phyloP scores from a whole-genome alignment of 2,113 vertebrate genomes.

The Gorsachius goisagi region DNA sequence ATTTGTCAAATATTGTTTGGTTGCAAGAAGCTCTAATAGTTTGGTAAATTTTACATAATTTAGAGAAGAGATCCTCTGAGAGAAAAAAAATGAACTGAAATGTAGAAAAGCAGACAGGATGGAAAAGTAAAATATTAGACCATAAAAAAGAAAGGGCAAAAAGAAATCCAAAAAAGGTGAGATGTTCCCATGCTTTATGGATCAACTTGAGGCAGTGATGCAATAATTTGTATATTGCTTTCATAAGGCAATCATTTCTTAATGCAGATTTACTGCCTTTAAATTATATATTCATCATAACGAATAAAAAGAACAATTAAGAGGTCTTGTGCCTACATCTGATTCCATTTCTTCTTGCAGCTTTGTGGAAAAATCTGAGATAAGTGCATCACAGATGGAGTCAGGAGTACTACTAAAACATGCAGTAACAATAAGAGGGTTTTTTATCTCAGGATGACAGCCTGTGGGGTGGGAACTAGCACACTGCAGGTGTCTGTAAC shows the following conservation, averaged over 20 bases:
- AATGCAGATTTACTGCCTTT: background rate
- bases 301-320: background rate
- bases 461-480: background rate
- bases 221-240: background rate
- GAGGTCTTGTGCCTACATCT: background rate
- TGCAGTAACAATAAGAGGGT: background rate
- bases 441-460: background rate
- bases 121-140: background rate
- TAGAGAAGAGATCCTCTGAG: background rate
- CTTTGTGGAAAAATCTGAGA: background rate
- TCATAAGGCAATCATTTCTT: background rate
- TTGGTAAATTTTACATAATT: background rate
- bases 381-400: background rate
- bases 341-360: background rate
- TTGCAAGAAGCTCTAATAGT: background rate
- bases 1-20: background rate
- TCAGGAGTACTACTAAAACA: background rate
- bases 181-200: background rate
- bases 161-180: background rate
- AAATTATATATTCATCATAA: background rate
- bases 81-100: background rate
- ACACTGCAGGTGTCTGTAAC: background rate
- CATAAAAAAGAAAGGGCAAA: background rate
- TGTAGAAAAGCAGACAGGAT: background rate
- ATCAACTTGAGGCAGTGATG: background rate